Percentiles rank a stretch among this genome's conserved stretches.
phyloP scores from a whole-genome alignment of 2,888 invertebrate genomes.

The Hecatera dysodea region DNA sequence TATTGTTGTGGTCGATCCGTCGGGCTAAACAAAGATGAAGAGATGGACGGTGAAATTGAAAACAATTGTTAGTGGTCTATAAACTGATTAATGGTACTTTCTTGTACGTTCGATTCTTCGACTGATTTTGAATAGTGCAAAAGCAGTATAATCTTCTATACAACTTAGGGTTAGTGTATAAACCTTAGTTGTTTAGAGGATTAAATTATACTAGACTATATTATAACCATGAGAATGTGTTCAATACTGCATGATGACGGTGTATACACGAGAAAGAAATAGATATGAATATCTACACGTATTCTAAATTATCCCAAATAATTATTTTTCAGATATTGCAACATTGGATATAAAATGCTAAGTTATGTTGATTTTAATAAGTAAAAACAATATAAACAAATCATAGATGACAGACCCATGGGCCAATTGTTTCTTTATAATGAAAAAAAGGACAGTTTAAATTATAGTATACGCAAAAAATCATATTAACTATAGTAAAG shows the following conservation, averaged over 20 bases:
- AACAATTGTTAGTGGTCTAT: constrained; percentile 61
- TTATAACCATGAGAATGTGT: neutral
- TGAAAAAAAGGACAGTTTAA: constrained; percentile 37
- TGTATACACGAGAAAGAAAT: neutral
- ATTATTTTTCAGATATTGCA: neutral
- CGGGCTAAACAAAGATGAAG: constrained; percentile 75
- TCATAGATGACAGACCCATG: constrained; percentile 29
- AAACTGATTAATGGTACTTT: constrained; percentile 48
- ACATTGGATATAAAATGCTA: neutral
- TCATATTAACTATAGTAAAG: constrained; percentile 27
- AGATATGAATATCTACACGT: neutral
- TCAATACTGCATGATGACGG: too few relatives aligned
- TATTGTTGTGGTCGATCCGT: constrained; percentile 77
- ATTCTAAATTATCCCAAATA: neutral
- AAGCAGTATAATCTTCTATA: neutral
- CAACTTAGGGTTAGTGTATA: neutral
- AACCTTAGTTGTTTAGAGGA: too few relatives aligned
- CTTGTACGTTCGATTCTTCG: constrained; percentile 9
- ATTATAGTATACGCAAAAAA: constrained; percentile 52
- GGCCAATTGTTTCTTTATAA: constrained; percentile 48
- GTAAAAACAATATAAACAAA: constrained; percentile 11
- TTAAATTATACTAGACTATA: too few relatives aligned
- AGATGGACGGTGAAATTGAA: constrained; percentile 67
- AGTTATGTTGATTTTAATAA: constrained; percentile 14
- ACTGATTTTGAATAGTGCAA: neutral